Percentiles rank a stretch among this genome's conserved stretches.
Conservation (phyloP, 2,113 vertebrate species). For the Furnarius figulus region DNA sequence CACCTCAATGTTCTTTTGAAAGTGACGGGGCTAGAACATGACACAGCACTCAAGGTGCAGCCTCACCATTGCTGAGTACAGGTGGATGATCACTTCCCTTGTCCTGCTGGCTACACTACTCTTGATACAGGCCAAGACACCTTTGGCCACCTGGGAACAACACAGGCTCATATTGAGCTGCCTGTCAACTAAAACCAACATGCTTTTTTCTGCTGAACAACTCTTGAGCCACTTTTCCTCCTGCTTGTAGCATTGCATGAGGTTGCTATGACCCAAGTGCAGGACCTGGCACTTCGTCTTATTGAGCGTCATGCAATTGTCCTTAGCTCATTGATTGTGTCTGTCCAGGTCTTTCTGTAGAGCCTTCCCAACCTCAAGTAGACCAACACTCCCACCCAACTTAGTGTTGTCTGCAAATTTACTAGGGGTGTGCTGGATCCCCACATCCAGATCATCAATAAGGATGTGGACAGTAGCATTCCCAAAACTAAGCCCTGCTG, state of each 20-base stretch:
- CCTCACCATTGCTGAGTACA: background rate
- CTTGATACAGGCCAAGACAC: background rate
- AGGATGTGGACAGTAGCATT: background rate
- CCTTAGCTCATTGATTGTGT: accelerated
- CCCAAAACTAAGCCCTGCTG: background rate
- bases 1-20: background rate
- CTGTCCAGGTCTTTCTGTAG: background rate
- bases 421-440: background rate
- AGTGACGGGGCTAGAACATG: background rate
- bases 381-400: background rate
- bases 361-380: background rate
- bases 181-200: background rate
- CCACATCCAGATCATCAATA: background rate
- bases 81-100: background rate
- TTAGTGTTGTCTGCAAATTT: background rate
- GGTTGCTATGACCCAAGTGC: background rate
- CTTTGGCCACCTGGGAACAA: background rate
- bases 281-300: accelerated
- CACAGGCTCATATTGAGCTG: background rate
- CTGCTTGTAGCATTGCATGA: background rate
- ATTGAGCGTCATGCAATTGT: background rate
- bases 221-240: background rate
- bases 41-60: accelerated
- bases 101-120: background rate
- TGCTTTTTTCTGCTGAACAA: background rate